Percentiles rank a stretch among this genome's conserved stretches.
phyloP scores from a whole-genome alignment of 2,113 vertebrate genomes.

The Lamprologus tigripictilis region DNA sequence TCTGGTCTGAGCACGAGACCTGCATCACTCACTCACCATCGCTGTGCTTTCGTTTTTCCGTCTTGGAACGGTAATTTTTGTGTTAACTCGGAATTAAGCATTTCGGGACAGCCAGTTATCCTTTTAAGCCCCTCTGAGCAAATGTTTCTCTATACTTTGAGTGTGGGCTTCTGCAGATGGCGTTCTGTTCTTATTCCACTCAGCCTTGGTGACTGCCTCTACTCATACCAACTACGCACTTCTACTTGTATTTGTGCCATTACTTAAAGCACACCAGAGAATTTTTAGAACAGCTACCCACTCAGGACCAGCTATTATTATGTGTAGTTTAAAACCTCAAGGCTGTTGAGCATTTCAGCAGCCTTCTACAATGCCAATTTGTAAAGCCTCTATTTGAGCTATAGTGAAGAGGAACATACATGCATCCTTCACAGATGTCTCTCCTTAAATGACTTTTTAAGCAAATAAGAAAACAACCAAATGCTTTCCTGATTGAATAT shows the following conservation, averaged over 20 bases:
- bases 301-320: not conserved
- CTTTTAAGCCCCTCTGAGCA: not conserved
- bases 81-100: constrained; percentile 12
- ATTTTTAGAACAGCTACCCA: not conserved
- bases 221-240: not conserved
- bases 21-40: constrained; percentile 11
- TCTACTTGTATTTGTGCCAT: not conserved
- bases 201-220: not conserved
- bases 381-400: not conserved
- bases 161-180: not conserved
- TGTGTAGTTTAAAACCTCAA: not conserved
- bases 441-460: not conserved
- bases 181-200: not conserved
- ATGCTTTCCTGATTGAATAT: constrained; percentile 10
- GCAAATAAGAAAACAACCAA: not conserved
- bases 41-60: not conserved
- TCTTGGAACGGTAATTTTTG: not conserved
- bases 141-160: constrained; percentile 6
- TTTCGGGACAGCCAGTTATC: constrained; percentile 7
- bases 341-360: not conserved
- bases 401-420: not conserved
- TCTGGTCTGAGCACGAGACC: constrained; percentile 6
- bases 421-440: constrained; percentile 3
- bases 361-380: not conserved
- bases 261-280: not conserved